Evolutionary conservation across 35 echinoderm and acorn worm genomes (phyloP).

Genomic region (Acanthaster planci): DNA sequence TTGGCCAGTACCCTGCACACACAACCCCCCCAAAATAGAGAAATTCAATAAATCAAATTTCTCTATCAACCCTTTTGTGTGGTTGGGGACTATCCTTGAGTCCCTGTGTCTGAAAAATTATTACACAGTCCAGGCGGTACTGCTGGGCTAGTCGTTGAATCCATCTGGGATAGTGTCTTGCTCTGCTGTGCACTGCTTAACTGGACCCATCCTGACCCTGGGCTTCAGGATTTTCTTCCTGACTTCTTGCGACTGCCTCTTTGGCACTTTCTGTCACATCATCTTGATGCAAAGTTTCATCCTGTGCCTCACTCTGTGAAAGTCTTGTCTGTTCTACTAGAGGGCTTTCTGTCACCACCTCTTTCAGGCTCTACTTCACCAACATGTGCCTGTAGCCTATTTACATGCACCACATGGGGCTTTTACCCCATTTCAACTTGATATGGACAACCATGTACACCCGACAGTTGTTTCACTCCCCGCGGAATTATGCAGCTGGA

Average conservation of each 20-base stretch:
- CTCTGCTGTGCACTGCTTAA: not conserved
- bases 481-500: slow-evolving; percentile 4
- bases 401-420: slow-evolving; percentile 38
- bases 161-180: not conserved
- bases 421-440: not conserved
- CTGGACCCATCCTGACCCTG: not conserved
- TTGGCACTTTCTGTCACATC: not conserved
- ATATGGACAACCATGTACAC: slow-evolving; percentile 52
- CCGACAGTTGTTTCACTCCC: slow-evolving; percentile 26
- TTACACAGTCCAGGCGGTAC: not conserved
- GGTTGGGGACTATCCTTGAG: not conserved
- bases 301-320: not conserved
- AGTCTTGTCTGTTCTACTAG: not conserved
- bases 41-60: not conserved
- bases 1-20: too few species aligned
- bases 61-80: not conserved
- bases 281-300: not conserved
- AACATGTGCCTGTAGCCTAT: slow-evolving; percentile 26
- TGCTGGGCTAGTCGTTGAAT: not conserved
- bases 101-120: not conserved
- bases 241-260: not conserved
- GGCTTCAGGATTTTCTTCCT: not conserved
- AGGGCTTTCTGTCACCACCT: not conserved
- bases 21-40: too few species aligned
- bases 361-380: not conserved